Base-by-base conservation (phyloP, 2,797 vertebrate species). In the Poeciliopsis gracilis region DNA sequence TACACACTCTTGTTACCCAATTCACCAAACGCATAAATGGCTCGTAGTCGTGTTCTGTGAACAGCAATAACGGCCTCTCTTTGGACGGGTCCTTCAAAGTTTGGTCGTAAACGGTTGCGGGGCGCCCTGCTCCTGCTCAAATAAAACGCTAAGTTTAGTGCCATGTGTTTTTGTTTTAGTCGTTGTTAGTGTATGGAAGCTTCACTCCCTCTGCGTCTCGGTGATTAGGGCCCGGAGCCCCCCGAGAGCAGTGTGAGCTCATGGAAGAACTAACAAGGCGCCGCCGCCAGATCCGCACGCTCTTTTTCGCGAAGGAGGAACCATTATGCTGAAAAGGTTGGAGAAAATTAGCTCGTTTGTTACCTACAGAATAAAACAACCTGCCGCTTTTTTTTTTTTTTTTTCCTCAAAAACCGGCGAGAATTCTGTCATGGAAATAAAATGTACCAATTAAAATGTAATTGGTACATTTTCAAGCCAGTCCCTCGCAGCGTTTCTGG, bases 261-360 rank as follows among this genome's bases (percentile, higher is more conserved):
- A 92, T 93, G 90, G 91, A 92, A 93, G 81, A 92, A 91, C 59
- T 87, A 92, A 91, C 82, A 81, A 38, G 73, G 69, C 77, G 41
- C 63, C n/a, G 55, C 30, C 74, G 83, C 81, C 82, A 89, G 41
- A 78, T 72, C 63, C 81, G 77, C 38, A 61, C 41, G 73, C 85
- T 78, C 73, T 86, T 33, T 33, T 84, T 77, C 77, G 10, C 25
- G 38, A 23, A 38, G 20, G 41, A 38, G 36, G 38, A 67, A 67
- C 63, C 63, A 41, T 67, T 67, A 67, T 41, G 49, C 6, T 69
- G 72, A 66, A 80, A 81, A 77, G 61, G 75, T 79, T 80, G 71
- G 73, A 78, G 33, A 83, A 71, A 82, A 20, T 47, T 67, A 70
- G 67, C 76, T 85, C 73, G 75, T 80, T 70, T 71, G 61, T 72